Evolutionary conservation across 2,113 vertebrate genomes (phyloP).

Genomic region (Rallus limicola): DNA sequence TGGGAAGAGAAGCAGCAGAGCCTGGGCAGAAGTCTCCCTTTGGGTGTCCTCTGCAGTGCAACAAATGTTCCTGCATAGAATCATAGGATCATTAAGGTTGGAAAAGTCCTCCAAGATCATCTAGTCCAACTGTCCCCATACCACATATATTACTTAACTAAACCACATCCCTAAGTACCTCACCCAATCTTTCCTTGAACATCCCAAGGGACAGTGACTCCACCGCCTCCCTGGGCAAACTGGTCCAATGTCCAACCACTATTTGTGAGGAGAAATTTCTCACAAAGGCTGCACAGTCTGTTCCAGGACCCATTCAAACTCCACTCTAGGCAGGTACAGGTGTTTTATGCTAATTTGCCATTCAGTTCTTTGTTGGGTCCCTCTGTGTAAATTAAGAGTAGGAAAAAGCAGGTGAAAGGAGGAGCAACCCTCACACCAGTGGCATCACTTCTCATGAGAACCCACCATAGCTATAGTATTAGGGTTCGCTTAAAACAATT

Average conservation of each 20-base stretch:
- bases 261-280: background rate
- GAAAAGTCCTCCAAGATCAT: no score
- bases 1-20: background rate
- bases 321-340: background rate
- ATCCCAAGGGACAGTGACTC: no score
- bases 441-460: rapidly evolving
- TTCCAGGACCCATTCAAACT: background rate
- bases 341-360: background rate
- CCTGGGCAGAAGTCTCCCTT: background rate
- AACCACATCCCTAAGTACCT: no score
- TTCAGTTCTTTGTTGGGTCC: background rate
- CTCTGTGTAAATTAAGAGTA: background rate
- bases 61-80: rapidly evolving
- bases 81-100: no score
- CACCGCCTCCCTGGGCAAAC: no score
- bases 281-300: background rate
- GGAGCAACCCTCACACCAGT: rapidly evolving
- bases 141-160: no score
- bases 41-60: background rate
- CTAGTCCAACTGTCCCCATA: no score
- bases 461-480: rapidly evolving
- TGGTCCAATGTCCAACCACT: no score
- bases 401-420: background rate
- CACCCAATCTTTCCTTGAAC: no score
- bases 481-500: background rate